Percentiles rank a stretch among this genome's conserved stretches.
Evolutionary conservation across 2,888 invertebrate genomes (phyloP).

Genomic region (Oscheius onirici): DNA sequence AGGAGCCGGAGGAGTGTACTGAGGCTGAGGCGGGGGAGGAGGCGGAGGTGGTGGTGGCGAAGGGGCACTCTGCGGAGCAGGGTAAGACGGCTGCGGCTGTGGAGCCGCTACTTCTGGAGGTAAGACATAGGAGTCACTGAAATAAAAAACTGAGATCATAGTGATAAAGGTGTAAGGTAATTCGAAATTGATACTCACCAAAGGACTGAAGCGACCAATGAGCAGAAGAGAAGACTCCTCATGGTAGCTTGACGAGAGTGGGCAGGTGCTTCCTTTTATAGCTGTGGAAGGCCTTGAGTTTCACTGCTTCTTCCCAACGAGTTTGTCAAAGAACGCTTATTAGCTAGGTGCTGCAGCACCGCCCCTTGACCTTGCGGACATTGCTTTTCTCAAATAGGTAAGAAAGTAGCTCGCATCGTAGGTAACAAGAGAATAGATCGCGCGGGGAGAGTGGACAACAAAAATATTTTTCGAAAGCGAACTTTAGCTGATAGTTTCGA

Average conservation of each 20-base stretch:
- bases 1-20: too few species aligned
- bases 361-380: slow-evolving; percentile 29
- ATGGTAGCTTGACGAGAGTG: slow-evolving; percentile 11
- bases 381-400: neutral
- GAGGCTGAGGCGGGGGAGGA: too few species aligned
- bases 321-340: slow-evolving; percentile 32
- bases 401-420: neutral
- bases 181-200: neutral
- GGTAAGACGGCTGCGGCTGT: too few species aligned
- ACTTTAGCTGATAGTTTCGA: too few species aligned
- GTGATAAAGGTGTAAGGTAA: too few species aligned
- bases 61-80: too few species aligned
- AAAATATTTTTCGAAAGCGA: too few species aligned
- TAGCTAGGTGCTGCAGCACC: slow-evolving; percentile 29
- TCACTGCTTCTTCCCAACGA: slow-evolving; percentile 27
- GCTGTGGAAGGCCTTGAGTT: slow-evolving; percentile 26
- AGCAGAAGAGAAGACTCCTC: slow-evolving; percentile 26
- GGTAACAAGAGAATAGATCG: too few species aligned
- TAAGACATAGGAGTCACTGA: neutral
- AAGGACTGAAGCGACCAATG: slow-evolving; percentile 6
- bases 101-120: neutral
- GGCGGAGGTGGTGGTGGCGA: too few species aligned
- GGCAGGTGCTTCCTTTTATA: slow-evolving; percentile 15
- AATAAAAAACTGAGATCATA: too few species aligned
- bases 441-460: too few species aligned